Evolutionary conservation across 2,113 vertebrate species (phyloP).

Genomic region (Oplegnathus fasciatus): DNA sequence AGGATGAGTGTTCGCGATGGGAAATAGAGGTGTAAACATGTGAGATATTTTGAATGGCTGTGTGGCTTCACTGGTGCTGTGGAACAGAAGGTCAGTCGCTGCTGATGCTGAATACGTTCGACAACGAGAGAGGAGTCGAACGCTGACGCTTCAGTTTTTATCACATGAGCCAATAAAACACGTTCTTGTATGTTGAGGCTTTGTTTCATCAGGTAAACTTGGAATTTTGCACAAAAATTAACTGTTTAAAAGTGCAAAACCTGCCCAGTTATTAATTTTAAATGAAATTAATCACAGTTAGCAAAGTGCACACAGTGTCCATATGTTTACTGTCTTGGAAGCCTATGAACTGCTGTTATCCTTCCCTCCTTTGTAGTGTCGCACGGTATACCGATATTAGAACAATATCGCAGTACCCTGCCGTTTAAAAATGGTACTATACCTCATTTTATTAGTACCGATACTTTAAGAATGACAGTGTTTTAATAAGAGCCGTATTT

Average conservation of each 20-base stretch:
- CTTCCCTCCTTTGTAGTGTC: too few relatives aligned
- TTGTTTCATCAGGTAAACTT: slow-evolving; percentile 1
- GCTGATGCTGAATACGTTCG: background rate
- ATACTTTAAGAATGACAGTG: too few relatives aligned
- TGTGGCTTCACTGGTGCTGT: background rate
- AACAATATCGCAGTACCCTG: too few relatives aligned
- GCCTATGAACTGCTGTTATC: background rate
- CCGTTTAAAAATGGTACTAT: too few relatives aligned
- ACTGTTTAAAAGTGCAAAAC: background rate
- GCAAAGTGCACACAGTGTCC: background rate
- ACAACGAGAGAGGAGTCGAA: background rate
- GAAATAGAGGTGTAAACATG: background rate
- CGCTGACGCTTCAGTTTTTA: background rate
- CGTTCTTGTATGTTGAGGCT: background rate
- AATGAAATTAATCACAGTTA: background rate
- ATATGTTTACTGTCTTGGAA: background rate
- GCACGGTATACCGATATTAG: too few relatives aligned
- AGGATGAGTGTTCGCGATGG: background rate
- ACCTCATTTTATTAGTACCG: too few relatives aligned
- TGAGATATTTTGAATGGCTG: background rate
- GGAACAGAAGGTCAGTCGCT: background rate
- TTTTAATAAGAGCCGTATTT: too few relatives aligned
- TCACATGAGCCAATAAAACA: background rate
- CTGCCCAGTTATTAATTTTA: background rate
- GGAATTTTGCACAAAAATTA: background rate